A percentile compares a stretch with the other conserved stretches of the same genome.
Conservation (phyloP, 1,140 invertebrate genomes). For the Caerostris darwini region DNA sequence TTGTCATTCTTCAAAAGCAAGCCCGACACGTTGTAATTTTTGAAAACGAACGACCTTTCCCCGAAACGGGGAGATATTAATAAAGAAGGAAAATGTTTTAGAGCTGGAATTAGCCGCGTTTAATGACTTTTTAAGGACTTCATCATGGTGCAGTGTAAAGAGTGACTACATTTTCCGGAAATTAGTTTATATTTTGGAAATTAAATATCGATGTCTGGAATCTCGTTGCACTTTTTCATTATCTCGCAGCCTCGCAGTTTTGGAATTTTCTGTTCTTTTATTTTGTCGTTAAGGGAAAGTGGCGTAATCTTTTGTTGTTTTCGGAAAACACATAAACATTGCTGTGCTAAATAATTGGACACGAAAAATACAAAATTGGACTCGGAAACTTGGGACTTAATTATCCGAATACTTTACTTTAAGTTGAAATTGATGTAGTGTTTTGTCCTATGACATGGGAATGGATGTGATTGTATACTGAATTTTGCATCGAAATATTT, state of each 20-base stretch:
- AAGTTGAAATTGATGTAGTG: no score
- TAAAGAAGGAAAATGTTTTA: constrained; percentile 45
- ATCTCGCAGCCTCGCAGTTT: neutral
- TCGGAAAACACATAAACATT: neutral
- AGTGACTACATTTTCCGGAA: constrained; percentile 9
- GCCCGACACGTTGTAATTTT: constrained; percentile 52
- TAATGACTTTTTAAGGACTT: constrained; percentile 68
- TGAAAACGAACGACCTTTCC: neutral
- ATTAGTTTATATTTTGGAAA: constrained; percentile 41
- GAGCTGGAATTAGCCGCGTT: constrained; percentile 33
- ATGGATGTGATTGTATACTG: no score
- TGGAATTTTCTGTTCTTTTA: neutral
- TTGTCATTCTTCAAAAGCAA: constrained; percentile 42
- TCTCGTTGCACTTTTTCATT: constrained; percentile 5
- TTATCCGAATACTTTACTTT: no score
- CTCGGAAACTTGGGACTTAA: no score
- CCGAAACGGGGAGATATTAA: constrained; percentile 37
- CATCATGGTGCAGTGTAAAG: constrained; percentile 39
- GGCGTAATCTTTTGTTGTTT: neutral
- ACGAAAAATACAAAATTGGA: no score
- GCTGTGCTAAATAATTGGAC: no score
- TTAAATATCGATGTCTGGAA: constrained; percentile 50
- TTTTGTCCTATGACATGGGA: no score
- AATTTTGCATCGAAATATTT: no score
- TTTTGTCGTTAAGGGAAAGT: neutral